phyloP scores from a whole-genome alignment of 2,113 vertebrate genomes.

The Indri indri region DNA sequence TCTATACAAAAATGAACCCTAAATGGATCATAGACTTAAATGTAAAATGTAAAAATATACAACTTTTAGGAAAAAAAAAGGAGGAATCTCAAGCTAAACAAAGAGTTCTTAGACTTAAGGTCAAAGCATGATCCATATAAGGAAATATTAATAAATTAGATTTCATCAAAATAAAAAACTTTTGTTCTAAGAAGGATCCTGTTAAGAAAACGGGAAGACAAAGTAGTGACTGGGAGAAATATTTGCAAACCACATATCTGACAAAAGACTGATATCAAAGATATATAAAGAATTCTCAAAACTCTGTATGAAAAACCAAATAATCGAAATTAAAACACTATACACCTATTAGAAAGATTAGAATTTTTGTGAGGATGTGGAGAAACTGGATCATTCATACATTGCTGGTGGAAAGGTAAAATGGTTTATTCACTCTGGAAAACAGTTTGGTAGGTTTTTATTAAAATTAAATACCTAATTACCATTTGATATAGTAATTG shows the following conservation, averaged over 20 bases:
- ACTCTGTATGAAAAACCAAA: neutral
- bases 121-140: neutral
- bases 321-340: neutral
- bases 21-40: neutral
- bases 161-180: neutral
- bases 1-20: neutral
- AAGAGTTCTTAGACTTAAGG: neutral
- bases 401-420: neutral
- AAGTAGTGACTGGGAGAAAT: neutral
- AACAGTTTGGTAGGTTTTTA: neutral
- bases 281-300: neutral
- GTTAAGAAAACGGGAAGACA: neutral
- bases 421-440: neutral
- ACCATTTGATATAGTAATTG: neutral
- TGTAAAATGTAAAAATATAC: neutral
- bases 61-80: neutral
- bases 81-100: neutral
- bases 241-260: neutral
- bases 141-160: neutral
- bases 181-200: neutral
- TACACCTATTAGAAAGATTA: neutral
- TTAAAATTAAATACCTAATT: neutral
- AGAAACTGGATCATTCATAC: neutral
- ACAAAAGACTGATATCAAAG: neutral
- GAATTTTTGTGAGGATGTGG: neutral